Evolutionary conservation across 2,888 invertebrate genomes (phyloP).

Genomic region (Erannis defoliaria): DNA sequence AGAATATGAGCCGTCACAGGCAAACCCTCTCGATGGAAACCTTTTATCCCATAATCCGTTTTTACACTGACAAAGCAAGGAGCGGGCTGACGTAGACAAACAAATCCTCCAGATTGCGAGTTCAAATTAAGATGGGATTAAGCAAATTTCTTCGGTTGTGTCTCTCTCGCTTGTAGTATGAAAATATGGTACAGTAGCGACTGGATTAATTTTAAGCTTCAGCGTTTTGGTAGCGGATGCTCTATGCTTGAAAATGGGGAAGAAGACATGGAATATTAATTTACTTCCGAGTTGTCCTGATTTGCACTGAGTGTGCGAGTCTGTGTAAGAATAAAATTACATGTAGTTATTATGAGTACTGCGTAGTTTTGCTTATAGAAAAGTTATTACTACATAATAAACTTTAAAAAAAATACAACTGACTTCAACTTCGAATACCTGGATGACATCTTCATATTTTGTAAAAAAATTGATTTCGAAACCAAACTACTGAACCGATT

Average conservation of each 20-base stretch:
- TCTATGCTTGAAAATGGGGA: slow-evolving; percentile 8
- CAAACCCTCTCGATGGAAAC: slow-evolving; percentile 49
- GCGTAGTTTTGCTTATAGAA: not conserved
- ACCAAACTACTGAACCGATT: no score
- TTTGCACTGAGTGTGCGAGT: not conserved
- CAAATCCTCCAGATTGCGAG: slow-evolving; percentile 73
- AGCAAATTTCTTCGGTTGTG: slow-evolving; percentile 68
- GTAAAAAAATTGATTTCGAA: no score
- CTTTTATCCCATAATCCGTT: slow-evolving; percentile 71
- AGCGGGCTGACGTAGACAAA: slow-evolving; percentile 60
- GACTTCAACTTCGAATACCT: no score
- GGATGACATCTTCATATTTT: no score
- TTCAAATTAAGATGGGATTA: slow-evolving; percentile 75
- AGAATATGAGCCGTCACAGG: slow-evolving; percentile 62
- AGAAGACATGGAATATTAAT: slow-evolving; percentile 12
- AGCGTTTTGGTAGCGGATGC: slow-evolving; percentile 17
- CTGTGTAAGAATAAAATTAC: not conserved
- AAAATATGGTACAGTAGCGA: slow-evolving; percentile 50
- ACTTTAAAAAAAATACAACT: no score
- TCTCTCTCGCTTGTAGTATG: slow-evolving; percentile 50
- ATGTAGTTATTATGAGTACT: not conserved
- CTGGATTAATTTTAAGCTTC: slow-evolving; percentile 36
- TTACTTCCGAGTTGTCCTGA: slow-evolving; percentile 11
- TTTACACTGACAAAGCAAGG: slow-evolving; percentile 75
- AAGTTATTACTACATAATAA: no score